These are phyloP conservation scores for Epistrophe grossulariae DNA, from an alignment of 2,888 invertebrate genomes.

Conservation along the genomic window DNA sequence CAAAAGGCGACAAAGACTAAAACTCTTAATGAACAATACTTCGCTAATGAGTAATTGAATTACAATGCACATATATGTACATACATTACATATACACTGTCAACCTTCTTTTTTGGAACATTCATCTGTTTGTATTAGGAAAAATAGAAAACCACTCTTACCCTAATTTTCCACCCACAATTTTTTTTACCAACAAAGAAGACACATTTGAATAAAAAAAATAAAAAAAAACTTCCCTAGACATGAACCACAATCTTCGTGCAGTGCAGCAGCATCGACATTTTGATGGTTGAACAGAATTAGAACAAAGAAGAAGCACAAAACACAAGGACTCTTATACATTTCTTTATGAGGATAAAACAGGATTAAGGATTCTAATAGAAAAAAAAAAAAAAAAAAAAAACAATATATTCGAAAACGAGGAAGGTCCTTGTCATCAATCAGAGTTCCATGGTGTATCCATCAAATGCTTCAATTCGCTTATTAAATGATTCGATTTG, in stretches of 20 bases:
- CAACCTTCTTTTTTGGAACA: constrained; percentile 32
- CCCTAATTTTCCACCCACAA: constrained; percentile 1
- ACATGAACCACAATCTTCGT: constrained; percentile 57
- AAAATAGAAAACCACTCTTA: constrained; percentile 5
- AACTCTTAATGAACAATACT: constrained; percentile 43
- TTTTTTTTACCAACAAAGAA: neutral
- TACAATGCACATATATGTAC: constrained; percentile 24
- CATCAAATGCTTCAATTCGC: constrained; percentile 72
- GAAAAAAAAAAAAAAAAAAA: neutral
- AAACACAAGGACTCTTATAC: constrained; percentile 18
- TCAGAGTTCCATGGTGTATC: constrained; percentile 67
- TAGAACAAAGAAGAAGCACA: constrained; percentile 40
- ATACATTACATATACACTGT: constrained; percentile 22
- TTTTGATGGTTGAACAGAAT: constrained; percentile 55
- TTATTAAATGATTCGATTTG: constrained; percentile 75
- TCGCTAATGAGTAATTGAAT: constrained; percentile 75
- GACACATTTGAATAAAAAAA: neutral
- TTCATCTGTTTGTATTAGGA: constrained; percentile 25
- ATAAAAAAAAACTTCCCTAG: constrained; percentile 18
- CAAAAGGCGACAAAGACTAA: constrained; percentile 26
- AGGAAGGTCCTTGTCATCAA: constrained; percentile 65
- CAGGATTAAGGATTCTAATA: constrained; percentile 46
- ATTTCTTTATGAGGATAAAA: constrained; percentile 5
- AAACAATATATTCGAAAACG: constrained; percentile 1
- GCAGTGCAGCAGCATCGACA: constrained; percentile 61